Evolutionary conservation across 2,113 vertebrate genomes (phyloP).

Genomic region (Rhea pennata): DNA sequence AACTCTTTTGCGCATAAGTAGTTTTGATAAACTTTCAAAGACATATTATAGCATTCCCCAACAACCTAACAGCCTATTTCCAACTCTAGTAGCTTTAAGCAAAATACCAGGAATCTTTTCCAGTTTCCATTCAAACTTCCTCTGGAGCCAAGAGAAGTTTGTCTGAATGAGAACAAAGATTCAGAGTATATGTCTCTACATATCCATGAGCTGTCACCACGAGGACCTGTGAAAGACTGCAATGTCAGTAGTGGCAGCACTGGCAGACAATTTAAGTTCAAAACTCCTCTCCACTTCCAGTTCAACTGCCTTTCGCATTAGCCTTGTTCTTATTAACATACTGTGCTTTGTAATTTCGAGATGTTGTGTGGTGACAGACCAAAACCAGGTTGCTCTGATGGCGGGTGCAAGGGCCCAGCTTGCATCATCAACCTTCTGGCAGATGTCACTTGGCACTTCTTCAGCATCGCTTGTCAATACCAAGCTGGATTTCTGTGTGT

Average conservation of each 20-base stretch:
- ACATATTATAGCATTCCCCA: neutral
- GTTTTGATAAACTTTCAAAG: conserved; percentile 13
- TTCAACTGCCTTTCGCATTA: neutral
- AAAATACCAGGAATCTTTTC: conserved; percentile 26
- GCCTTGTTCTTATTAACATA: neutral
- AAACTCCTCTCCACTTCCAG: neutral
- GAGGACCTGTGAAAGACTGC: neutral
- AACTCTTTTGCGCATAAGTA: neutral
- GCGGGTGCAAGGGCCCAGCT: neutral
- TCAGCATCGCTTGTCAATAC: neutral
- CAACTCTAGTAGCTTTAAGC: neutral
- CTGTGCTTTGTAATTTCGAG: neutral
- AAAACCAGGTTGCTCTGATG: neutral
- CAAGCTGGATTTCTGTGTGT: neutral
- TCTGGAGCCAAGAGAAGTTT: neutral
- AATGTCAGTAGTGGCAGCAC: neutral
- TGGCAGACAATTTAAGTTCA: neutral
- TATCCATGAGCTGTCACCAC: neutral
- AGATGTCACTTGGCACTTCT: neutral
- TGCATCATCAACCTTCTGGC: neutral
- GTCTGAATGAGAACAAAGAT: conserved; percentile 24
- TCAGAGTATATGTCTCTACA: neutral
- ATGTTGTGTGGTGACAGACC: neutral
- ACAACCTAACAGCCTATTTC: neutral
- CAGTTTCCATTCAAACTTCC: conserved; percentile 25